These are phyloP conservation scores for Thaumetopoea pityocampa DNA, from an alignment of 1,140 invertebrate species.

Conservation along the genomic window DNA sequence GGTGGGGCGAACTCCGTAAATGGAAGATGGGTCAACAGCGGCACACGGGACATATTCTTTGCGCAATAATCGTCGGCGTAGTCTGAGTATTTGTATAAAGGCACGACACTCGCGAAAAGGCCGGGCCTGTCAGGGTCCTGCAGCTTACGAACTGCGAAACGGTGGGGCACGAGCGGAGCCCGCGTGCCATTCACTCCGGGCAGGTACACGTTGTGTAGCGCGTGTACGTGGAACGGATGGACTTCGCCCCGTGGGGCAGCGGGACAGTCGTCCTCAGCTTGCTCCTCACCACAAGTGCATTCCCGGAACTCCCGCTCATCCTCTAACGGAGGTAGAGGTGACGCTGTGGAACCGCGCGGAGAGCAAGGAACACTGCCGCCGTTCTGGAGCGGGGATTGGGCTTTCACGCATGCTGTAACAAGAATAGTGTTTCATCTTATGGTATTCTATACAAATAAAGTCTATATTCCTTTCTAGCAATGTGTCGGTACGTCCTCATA, in stretches of 20 bases:
- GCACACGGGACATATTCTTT: constrained; percentile 58
- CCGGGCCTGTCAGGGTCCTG: constrained; percentile 47
- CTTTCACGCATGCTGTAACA: constrained; percentile 34
- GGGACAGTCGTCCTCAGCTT: constrained; percentile 27
- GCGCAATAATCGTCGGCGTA: constrained; percentile 66
- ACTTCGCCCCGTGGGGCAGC: constrained; percentile 23
- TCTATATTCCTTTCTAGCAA: no score
- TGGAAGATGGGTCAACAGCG: constrained; percentile 46
- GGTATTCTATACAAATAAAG: no score
- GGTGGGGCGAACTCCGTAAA: constrained; percentile 47
- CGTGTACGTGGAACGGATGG: constrained; percentile 43
- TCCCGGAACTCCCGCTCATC: constrained; percentile 41
- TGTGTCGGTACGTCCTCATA: no score
- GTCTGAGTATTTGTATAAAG: constrained; percentile 69
- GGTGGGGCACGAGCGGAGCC: constrained; percentile 43
- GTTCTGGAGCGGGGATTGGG: constrained; percentile 56
- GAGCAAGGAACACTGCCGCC: constrained; percentile 32
- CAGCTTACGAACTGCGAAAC: constrained; percentile 43
- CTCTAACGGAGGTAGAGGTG: constrained; percentile 37
- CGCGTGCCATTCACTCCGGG: constrained; percentile 61
- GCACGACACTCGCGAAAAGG: constrained; percentile 61
- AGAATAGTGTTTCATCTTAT: constrained; percentile 2
- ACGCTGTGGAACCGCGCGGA: constrained; percentile 13
- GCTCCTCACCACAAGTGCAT: constrained; percentile 44
- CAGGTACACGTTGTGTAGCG: constrained; percentile 45